Evolutionary conservation across 2,113 vertebrate species (phyloP).

Genomic region (Urocitellus parryii): DNA sequence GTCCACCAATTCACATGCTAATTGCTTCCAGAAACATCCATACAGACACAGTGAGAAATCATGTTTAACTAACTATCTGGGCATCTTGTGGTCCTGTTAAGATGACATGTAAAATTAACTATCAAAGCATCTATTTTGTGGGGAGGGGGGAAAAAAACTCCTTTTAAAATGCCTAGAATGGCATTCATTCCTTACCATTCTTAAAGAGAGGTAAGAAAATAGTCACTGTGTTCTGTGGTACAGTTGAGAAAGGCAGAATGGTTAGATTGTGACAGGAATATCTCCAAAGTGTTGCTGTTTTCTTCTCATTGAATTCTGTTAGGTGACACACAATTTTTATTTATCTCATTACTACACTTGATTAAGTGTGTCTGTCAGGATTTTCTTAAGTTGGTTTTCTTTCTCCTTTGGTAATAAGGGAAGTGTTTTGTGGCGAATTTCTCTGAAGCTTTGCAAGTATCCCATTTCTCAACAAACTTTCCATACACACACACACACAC

Average conservation of each 20-base stretch:
- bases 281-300: neutral
- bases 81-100: neutral
- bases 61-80: too few species aligned
- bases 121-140: neutral
- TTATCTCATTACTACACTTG: neutral
- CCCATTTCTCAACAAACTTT: neutral
- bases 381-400: conserved; percentile 10
- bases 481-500: too few species aligned
- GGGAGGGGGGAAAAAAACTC: neutral
- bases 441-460: neutral
- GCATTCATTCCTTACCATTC: neutral
- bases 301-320: neutral
- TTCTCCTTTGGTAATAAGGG: neutral
- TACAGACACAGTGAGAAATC: neutral
- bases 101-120: neutral
- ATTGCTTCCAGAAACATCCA: neutral
- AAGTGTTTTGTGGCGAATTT: conserved; percentile 14
- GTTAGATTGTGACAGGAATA: neutral
- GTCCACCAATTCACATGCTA: neutral
- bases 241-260: neutral
- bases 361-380: neutral
- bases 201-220: neutral
- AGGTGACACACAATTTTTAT: conserved; percentile 29
- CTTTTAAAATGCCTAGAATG: neutral
- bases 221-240: neutral